Evolutionary conservation across 2,113 vertebrate genomes (phyloP).

Genomic region (Casuarius casuarius): DNA sequence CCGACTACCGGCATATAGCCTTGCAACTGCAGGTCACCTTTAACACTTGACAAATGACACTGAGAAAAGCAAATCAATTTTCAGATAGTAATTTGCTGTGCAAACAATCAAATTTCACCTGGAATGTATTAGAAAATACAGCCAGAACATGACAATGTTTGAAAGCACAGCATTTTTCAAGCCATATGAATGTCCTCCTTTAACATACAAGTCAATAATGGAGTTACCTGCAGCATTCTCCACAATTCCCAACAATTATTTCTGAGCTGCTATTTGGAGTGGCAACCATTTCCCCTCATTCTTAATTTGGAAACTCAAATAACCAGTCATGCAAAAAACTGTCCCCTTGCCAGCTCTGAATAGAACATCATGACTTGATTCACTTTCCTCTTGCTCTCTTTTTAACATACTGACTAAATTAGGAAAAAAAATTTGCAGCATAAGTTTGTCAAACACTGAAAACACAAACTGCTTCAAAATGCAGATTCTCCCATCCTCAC

Average conservation of each 20-base stretch:
- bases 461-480: background rate
- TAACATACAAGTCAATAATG: background rate
- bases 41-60: slow-evolving; percentile 30
- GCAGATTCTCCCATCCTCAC: background rate
- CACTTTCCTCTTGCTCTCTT: background rate
- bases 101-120: slow-evolving; percentile 11
- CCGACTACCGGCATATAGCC: background rate
- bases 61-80: background rate
- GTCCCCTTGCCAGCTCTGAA: background rate
- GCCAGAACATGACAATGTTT: background rate
- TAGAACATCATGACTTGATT: background rate
- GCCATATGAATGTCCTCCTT: background rate
- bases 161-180: background rate
- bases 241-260: background rate
- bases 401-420: background rate
- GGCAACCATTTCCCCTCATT: background rate
- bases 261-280: slow-evolving; percentile 1
- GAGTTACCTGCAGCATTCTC: background rate
- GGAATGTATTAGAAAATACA: slow-evolving; percentile 20
- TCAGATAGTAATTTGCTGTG: background rate
- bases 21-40: slow-evolving; percentile 30
- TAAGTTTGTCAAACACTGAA: background rate
- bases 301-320: background rate
- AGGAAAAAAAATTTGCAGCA: background rate
- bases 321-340: background rate